A percentile compares a stretch with the other conserved stretches of the same genome.
These are phyloP conservation scores for Idaea straminata DNA, from an alignment of 2,888 invertebrate species.

Conservation along the genomic window DNA sequence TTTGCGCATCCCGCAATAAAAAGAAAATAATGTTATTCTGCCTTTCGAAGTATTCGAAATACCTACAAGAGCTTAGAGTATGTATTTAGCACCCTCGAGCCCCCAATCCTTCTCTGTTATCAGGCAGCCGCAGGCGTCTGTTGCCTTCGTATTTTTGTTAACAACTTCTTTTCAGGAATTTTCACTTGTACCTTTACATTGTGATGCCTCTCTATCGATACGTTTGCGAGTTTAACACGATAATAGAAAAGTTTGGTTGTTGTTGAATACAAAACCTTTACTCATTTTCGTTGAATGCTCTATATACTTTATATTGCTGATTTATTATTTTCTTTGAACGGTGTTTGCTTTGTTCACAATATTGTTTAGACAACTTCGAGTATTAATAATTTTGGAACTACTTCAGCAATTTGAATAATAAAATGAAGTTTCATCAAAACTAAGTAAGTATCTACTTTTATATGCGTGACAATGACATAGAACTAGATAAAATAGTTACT, in stretches of 20 bases:
- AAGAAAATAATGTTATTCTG: constrained; percentile 7
- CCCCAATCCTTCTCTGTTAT: constrained; percentile 63
- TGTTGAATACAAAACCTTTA: constrained; percentile 4
- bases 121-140: constrained; percentile 65
- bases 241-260: constrained; percentile 23
- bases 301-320: not conserved
- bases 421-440: not conserved
- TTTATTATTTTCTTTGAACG: not conserved
- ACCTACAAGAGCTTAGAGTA: not conserved
- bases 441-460: not conserved
- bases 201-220: constrained; percentile 22
- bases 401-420: not conserved
- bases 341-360: not conserved
- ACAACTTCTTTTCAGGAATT: constrained; percentile 75
- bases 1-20: constrained; percentile 1
- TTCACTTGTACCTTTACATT: constrained; percentile 54
- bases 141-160: constrained; percentile 72
- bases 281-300: not conserved
- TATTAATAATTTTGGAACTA: not conserved
- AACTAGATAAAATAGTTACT: too few relatives aligned
- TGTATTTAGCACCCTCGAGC: constrained; percentile 1
- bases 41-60: not conserved
- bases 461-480: too few relatives aligned
- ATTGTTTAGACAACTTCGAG: not conserved
- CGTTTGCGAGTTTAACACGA: constrained; percentile 10